Evolutionary conservation across 2,113 vertebrate genomes (phyloP), one percentile per base, ranked within the genome.

Genomic region (Dipodomys ordii): DNA sequence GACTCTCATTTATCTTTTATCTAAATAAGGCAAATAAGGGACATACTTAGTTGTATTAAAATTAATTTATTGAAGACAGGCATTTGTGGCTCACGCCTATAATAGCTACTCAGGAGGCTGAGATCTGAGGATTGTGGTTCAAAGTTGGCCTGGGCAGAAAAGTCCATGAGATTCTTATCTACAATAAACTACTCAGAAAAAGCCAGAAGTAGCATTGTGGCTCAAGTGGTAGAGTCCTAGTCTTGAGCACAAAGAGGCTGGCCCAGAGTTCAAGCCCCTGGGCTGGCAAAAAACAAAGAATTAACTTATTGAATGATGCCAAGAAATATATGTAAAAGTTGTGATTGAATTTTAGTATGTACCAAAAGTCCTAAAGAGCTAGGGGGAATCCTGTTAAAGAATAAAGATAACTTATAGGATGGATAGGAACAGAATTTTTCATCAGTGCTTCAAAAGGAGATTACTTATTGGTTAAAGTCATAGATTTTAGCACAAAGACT

Each of bases 1-100:
- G 72, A 78, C 46, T 95, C 86, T 77, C 19, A 87, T 89, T 80
- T 89, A 77, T 87, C 22, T 30, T 91, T 80, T 68, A 83, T 25
- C 19, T 57, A 32, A 84, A 81, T 82, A 79, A 13, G 18, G 93
- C 74, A 39, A 84, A 81, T 82, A 79, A 13, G 18, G 93, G 71
- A 39, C 84, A 2, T 74, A 82, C 82, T 27, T 80, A 92, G 20
- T 88, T 95, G 9, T 83, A 73, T 68, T 76, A 71, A 85, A 94
- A 72, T 23, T 77, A 86, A 88, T 57, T 57, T 57, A 18, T 57
- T 57, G 12, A 57, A 57, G 53, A 1, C 15, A 18, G 16, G 15
- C 15, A 57, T 15, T 13, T 15, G 15, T 57, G 53, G 16, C 53
- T 57, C 53, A 57, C 23, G 19, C 6, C 11, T 62, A 2, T 64